Evolutionary conservation across 2,888 invertebrate species (phyloP).

Genomic region (Eupithecia dodoneata): DNA sequence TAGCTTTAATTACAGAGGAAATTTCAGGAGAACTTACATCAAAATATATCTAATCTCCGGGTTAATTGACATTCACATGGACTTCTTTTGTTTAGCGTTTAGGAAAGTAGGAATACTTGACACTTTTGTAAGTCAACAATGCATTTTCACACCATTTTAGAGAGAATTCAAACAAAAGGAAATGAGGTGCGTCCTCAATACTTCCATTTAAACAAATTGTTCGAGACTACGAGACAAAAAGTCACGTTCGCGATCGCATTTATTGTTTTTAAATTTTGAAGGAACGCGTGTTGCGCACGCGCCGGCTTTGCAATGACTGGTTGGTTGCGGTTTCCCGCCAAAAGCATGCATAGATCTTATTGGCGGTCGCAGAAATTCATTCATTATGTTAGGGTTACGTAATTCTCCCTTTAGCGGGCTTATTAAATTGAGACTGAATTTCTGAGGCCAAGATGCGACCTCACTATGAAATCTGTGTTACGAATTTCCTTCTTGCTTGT

Average conservation of each 20-base stretch:
- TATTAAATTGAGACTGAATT: constrained; percentile 54
- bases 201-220: constrained; percentile 73
- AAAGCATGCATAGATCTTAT: constrained; percentile 69
- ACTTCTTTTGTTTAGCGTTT: constrained; percentile 66
- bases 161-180: constrained; percentile 72
- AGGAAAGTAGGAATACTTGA: constrained; percentile 78
- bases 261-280: constrained; percentile 57
- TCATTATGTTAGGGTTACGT: constrained; percentile 70
- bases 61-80: constrained; percentile 58
- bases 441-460: constrained; percentile 56
- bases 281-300: constrained; percentile 80
- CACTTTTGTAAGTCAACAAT: constrained; percentile 76
- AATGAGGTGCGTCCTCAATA: constrained; percentile 80
- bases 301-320: constrained; percentile 75
- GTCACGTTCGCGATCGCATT: constrained; percentile 78
- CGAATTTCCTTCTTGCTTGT: background rate
- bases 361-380: constrained; percentile 67
- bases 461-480: constrained; percentile 18
- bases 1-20: constrained; percentile 19
- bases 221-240: constrained; percentile 75
- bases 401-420: constrained; percentile 62
- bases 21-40: constrained; percentile 41
- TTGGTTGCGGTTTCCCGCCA: constrained; percentile 75
- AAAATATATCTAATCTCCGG: constrained; percentile 40
- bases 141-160: constrained; percentile 78